These are phyloP conservation scores for Mormyrops boulengeri DNA, from an alignment of 2,797 vertebrate species.

Conservation along the genomic window DNA sequence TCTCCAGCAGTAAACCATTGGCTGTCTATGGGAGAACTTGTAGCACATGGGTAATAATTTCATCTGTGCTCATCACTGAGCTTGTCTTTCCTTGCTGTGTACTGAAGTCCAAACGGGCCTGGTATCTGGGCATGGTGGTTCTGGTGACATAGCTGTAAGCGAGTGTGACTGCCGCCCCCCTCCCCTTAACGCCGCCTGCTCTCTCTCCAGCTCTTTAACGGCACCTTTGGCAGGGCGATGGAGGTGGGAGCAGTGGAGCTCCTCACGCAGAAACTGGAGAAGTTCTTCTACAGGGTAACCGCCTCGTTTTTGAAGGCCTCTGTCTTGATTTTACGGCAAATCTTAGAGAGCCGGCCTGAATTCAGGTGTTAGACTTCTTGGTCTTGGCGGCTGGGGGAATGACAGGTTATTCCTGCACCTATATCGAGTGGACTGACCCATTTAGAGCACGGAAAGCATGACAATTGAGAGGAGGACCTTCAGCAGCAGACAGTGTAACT, in stretches of 20 bases:
- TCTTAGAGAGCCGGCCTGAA: neutral
- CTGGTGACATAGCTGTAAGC: neutral
- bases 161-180: neutral
- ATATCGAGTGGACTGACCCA: neutral
- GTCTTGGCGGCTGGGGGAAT: neutral
- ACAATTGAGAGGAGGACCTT: neutral
- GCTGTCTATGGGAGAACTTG: neutral
- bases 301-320: neutral
- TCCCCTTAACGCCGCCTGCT: neutral
- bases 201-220: slow-evolving; percentile 82
- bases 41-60: neutral
- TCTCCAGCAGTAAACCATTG: neutral
- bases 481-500: neutral
- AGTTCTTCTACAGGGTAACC: slow-evolving; percentile 96
- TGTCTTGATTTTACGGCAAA: neutral
- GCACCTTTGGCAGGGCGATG: slow-evolving; percentile 82
- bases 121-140: neutral
- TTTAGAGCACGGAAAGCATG: neutral
- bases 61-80: neutral
- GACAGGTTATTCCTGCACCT: neutral
- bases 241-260: slow-evolving; percentile 82
- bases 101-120: neutral
- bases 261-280: slow-evolving; percentile 87
- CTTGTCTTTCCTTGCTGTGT: neutral
- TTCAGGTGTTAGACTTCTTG: neutral